Conservation (phyloP, 2,888 invertebrate genomes). For the Hemaris fuciformis region DNA sequence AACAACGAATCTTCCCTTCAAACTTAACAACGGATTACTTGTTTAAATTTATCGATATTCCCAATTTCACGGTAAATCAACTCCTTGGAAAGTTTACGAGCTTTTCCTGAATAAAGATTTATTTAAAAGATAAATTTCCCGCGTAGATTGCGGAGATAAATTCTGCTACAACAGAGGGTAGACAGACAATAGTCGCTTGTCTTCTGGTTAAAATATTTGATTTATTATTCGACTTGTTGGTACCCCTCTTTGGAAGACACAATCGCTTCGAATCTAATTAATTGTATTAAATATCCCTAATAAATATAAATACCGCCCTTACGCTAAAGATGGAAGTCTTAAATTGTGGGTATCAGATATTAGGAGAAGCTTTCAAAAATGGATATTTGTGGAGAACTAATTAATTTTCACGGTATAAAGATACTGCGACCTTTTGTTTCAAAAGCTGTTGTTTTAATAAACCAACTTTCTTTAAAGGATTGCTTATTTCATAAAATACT, state of each 20-base stretch:
- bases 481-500: no score
- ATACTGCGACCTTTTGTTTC: no score
- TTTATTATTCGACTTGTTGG: background rate
- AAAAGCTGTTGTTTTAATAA: no score
- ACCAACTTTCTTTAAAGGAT: no score
- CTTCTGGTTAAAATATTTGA: constrained; percentile 5
- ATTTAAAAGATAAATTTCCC: constrained; percentile 30
- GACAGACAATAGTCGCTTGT: constrained; percentile 12
- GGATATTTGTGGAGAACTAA: no score
- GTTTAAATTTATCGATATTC: constrained; percentile 32
- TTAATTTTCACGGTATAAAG: no score
- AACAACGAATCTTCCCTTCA: constrained; percentile 16
- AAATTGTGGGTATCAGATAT: no score
- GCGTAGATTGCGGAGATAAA: constrained; percentile 22
- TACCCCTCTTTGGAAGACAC: background rate
- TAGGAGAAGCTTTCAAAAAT: no score
- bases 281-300: no score
- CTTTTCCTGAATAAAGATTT: constrained; percentile 28
- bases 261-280: background rate
- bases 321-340: no score
- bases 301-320: no score
- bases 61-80: constrained; percentile 38
- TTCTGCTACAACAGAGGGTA: constrained; percentile 17
- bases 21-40: constrained; percentile 14
- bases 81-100: constrained; percentile 32